Conservation (phyloP, 2,888 invertebrate genomes). For the Eristalinus sepulchralis region DNA sequence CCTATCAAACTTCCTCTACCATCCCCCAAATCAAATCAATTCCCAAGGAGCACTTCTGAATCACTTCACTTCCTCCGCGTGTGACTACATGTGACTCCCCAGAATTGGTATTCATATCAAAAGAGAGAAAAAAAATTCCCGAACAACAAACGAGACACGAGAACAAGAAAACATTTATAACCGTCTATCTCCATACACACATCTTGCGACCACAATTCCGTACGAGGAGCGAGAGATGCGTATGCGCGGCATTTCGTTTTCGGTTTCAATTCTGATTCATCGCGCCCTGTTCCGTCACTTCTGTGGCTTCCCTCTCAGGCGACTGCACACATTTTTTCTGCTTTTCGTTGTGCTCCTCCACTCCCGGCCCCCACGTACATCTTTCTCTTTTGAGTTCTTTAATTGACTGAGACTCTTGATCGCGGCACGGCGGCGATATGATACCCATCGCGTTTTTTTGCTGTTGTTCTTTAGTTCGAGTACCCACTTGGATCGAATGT, state of each 20-base stretch:
- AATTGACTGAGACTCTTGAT: slow-evolving; percentile 56
- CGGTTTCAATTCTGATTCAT: slow-evolving; percentile 42
- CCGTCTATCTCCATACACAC: background rate
- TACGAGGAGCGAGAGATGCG: background rate
- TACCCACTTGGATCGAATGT: slow-evolving; percentile 47
- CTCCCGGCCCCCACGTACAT: background rate
- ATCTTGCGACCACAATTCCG: background rate
- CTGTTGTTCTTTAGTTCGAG: slow-evolving; percentile 22
- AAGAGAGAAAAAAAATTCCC: background rate
- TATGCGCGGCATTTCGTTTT: slow-evolving; percentile 37
- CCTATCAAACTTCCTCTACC: background rate
- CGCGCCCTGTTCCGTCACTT: slow-evolving; percentile 44
- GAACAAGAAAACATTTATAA: background rate
- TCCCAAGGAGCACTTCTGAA: background rate
- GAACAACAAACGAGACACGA: background rate
- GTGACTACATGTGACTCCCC: background rate
- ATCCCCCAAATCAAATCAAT: background rate
- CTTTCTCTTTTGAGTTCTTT: slow-evolving; percentile 35
- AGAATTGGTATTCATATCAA: background rate
- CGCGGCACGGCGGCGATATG: slow-evolving; percentile 28
- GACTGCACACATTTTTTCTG: slow-evolving; percentile 10
- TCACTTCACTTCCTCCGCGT: background rate
- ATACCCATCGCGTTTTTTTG: slow-evolving; percentile 32
- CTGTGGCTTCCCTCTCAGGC: slow-evolving; percentile 43
- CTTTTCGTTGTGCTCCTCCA: background rate